These are phyloP conservation scores for Mesorhabditis sp. DNA, from an alignment of 2,888 invertebrate species.

Conservation along the genomic window DNA sequence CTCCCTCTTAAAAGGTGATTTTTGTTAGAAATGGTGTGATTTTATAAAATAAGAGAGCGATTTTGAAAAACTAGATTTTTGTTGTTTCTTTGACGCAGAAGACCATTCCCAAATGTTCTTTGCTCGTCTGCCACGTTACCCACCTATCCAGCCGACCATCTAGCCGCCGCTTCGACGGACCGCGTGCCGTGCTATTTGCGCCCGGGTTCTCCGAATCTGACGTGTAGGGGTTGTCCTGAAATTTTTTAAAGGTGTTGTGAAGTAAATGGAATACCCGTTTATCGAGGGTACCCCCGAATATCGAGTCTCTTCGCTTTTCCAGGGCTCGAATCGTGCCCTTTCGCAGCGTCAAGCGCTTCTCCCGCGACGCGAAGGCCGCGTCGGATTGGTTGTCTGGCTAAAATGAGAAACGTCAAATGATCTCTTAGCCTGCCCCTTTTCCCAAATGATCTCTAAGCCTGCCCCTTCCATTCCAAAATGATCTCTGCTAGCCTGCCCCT, in stretches of 20 bases:
- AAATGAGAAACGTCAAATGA: constrained; percentile 24
- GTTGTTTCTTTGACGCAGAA: too few relatives aligned
- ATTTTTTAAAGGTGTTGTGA: background rate
- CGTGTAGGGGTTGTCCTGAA: constrained; percentile 24
- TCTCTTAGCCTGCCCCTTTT: background rate
- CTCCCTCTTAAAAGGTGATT: too few relatives aligned
- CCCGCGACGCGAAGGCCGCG: constrained; percentile 31
- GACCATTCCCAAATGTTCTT: too few relatives aligned
- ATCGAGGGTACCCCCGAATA: constrained; percentile 47
- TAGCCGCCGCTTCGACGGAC: constrained; percentile 48
- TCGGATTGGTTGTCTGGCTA: constrained; percentile 24
- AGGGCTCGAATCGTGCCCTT: constrained; percentile 53
- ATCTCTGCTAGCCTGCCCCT: too few relatives aligned
- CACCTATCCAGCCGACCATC: constrained; percentile 29
- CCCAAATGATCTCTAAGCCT: too few relatives aligned
- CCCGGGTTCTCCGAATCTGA: constrained; percentile 23
- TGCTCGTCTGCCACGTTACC: background rate
- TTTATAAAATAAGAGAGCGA: too few relatives aligned
- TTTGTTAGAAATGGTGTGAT: too few relatives aligned
- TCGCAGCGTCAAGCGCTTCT: constrained; percentile 45
- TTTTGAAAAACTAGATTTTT: too few relatives aligned
- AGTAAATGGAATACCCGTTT: constrained; percentile 22
- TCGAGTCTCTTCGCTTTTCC: constrained; percentile 49
- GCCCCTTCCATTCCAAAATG: too few relatives aligned
- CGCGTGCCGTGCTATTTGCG: constrained; percentile 29